These are phyloP conservation scores for Xylocampa areola DNA, from an alignment of 2,888 invertebrate species.

Conservation along the genomic window DNA sequence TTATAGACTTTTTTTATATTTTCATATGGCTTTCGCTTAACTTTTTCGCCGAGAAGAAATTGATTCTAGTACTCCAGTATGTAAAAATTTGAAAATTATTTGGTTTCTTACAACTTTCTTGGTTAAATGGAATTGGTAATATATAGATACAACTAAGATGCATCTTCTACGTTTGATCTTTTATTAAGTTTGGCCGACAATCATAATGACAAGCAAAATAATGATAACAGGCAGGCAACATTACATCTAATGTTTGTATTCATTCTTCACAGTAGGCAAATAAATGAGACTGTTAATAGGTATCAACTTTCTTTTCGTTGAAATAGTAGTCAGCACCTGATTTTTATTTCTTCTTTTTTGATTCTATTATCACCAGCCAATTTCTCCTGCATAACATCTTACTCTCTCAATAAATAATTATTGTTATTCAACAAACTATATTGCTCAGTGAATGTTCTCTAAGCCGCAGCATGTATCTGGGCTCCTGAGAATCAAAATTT, in stretches of 20 bases:
- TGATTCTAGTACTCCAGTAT: too few species aligned
- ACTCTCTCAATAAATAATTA: constrained; percentile 1
- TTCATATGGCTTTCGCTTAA: constrained; percentile 25
- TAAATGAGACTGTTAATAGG: constrained; percentile 15
- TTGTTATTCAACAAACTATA: neutral
- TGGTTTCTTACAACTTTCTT: neutral
- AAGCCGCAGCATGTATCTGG: constrained; percentile 3
- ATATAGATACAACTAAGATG: neutral
- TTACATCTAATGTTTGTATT: constrained; percentile 23
- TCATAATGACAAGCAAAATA: constrained; percentile 25
- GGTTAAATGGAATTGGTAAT: neutral
- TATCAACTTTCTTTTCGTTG: constrained; percentile 23
- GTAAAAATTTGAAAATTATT: too few species aligned
- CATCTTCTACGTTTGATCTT: constrained; percentile 9
- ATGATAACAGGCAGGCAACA: constrained; percentile 11
- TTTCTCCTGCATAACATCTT: constrained; percentile 1
- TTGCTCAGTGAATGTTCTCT: constrained; percentile 1
- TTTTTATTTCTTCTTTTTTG: neutral
- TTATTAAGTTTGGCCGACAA: neutral
- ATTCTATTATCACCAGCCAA: neutral
- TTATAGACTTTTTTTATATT: constrained; percentile 25
- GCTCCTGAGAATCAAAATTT: constrained; percentile 31
- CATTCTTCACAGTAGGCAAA: constrained; percentile 18
- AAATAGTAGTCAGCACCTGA: too few species aligned
- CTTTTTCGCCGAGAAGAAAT: constrained; percentile 20